Base-by-base conservation (phyloP, 1,140 invertebrate genomes). In the Pogonomyrmex californicus region DNA sequence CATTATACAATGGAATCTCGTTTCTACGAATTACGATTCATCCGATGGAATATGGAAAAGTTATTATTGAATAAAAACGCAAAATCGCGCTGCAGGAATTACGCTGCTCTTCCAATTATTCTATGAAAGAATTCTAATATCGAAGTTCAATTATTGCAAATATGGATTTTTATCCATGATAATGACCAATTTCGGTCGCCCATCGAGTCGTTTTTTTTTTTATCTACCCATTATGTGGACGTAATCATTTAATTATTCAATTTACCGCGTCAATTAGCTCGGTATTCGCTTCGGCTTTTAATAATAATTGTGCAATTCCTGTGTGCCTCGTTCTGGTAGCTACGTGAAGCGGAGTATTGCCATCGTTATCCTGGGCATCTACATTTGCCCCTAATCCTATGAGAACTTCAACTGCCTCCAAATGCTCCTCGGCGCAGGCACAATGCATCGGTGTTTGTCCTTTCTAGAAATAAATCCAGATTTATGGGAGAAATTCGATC, bases 271-370 rank as follows among this genome's bases (percentile, higher is more conserved):
- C 96, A 75, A 95, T 95, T 56, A 96, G 92, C 89, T 97, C 96
- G 0, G 96, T 96, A 76, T 96, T 95, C 51, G 96, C 96, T 30
- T 96, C 96, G 9, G 94, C 92, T 71, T 96, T 96, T 33, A 97
- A 92, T 17, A 99, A 95, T 60, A 97, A 95, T 87, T 97, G 96
- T 44, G 98, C 98, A 36, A 98, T 96, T 56, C 96, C 96, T 2
- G 97, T 96, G 92, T 98, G 97, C 91, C 98, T 97, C 91, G 98
- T 97, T 88, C 97, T 96, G 17, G 98, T 97, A 17, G 98, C 98
- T 30, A 97, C 95, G 93, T 99, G 98, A 14, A 99, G 95, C 0
- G 98, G 97, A 0, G 97, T 97, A 90, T 98, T 98, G 17, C 97
- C 97, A 51, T 97, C 97, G 73, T 96, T 95, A 95, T 98, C 98